A percentile compares a stretch with the other conserved stretches of the same genome.
These are phyloP conservation scores for Calameuta filiformis DNA, from an alignment of 2,888 invertebrate species.

Conservation along the genomic window DNA sequence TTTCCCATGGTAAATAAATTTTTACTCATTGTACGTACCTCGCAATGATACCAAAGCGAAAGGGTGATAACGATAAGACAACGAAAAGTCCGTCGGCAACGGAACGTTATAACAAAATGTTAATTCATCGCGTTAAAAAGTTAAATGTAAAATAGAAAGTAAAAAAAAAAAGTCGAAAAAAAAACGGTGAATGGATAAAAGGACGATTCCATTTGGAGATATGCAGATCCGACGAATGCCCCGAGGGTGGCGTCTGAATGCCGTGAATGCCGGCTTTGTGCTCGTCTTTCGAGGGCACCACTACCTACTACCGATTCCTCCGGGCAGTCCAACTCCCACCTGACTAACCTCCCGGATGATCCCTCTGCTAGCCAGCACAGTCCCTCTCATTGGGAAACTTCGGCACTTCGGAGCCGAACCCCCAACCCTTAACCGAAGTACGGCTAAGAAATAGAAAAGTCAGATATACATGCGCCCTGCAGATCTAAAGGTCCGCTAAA, in stretches of 20 bases:
- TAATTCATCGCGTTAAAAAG: not conserved
- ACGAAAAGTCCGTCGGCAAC: not conserved
- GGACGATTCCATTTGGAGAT: conserved; percentile 47
- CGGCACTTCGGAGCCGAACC: not conserved
- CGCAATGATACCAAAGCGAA: not conserved
- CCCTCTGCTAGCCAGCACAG: not conserved
- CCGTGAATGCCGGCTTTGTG: conserved; percentile 36
- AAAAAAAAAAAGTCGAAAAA: not conserved
- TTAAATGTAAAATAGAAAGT: not conserved
- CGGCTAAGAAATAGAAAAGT: not conserved
- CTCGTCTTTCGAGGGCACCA: conserved; percentile 7
- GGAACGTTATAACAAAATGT: not conserved
- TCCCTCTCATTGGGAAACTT: not conserved
- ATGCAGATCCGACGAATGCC: conserved; percentile 52
- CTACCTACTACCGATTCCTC: not conserved
- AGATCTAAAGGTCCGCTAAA: not conserved
- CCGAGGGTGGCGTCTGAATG: conserved; percentile 36
- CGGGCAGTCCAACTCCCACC: not conserved
- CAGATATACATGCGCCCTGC: not conserved
- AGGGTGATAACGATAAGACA: not conserved
- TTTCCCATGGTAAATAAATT: not conserved
- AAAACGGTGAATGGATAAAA: not conserved
- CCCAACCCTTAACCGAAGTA: not conserved
- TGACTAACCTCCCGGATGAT: not conserved
- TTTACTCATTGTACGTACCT: not conserved